Percentiles rank a stretch among this genome's conserved stretches.
Evolutionary conservation across 2,113 vertebrate genomes (phyloP).

Genomic region (Cinclus mexicanus): DNA sequence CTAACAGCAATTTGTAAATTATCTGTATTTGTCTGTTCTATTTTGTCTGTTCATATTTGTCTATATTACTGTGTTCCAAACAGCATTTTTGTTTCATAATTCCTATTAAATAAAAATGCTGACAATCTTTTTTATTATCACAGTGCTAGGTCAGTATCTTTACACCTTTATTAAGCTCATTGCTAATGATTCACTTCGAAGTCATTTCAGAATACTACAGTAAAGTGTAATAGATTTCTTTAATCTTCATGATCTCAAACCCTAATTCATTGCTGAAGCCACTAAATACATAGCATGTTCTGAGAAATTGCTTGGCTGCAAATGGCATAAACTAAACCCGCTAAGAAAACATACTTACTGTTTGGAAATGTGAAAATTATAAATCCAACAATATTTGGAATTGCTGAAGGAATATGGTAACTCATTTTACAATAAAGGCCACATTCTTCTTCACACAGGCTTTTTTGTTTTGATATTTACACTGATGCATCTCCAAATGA

Average conservation of each 20-base stretch:
- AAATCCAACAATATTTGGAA: not conserved
- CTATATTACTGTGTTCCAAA: conserved; percentile 13
- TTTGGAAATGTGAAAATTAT: conserved; percentile 7
- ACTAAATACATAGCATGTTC: not conserved
- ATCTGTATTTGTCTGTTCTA: conserved; percentile 41
- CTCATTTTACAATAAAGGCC: conserved; percentile 35
- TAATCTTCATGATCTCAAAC: conserved; percentile 28
- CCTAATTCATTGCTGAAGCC: not conserved
- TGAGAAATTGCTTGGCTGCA: conserved; percentile 11
- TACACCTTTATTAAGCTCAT: not conserved
- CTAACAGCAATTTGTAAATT: not conserved
- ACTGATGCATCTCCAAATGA: not conserved
- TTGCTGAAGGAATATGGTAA: not conserved
- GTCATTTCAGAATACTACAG: conserved; percentile 39
- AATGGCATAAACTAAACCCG: conserved; percentile 17
- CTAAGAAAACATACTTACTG: not conserved
- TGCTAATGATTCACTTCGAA: conserved; percentile 56
- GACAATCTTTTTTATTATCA: conserved; percentile 54
- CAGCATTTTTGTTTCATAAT: conserved; percentile 42
- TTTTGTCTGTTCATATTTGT: not conserved
- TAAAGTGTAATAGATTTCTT: conserved; percentile 39
- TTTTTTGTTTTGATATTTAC: not conserved
- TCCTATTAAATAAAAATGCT: conserved; percentile 42
- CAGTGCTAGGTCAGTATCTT: not conserved
- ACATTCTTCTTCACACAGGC: not conserved